Evolutionary conservation across 2,888 invertebrate genomes (phyloP), one percentile per base, ranked within the genome.

Genomic region (Gryllus longicercus): DNA sequence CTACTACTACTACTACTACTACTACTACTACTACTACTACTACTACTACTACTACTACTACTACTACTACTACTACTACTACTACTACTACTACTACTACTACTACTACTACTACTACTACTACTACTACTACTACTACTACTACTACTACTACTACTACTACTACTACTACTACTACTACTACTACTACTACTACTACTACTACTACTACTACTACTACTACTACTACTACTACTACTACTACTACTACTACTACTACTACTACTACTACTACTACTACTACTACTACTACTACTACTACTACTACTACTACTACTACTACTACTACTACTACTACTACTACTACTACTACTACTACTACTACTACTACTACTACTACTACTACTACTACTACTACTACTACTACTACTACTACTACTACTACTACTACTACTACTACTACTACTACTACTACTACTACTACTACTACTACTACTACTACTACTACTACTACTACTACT

Each of bases 401-500:
- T 75, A 75, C 75, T 75, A 75, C 75, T 75, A 75, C 75, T 75
- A 75, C 75, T 75, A 75, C 75, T 75, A 81, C 76, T 78, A 79
- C 79, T 75, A 81, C 77, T 76, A 81, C 80, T 80, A 81, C 77
- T 81, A 81, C 81, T 63, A 81, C 51, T 81, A 81, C 81, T 77
- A 80, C 81, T 80, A 80, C 79, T 75, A 75, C 80, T 80, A 50
- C 50, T 79, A 74, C 80, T 79, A 79, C 75, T 79, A 79, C 80
- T 75, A 79, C 79, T 79, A 79, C 79, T 1, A 80, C 80, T 75
- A 18, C 79, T 50, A 80, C 80, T 79, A 79, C 80, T 79, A 80
- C 78, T 51, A 79, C 80, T 79, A 79, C 76, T 75, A 80, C 79
- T 79, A 78, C 80, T 50, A 79, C 80, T 78, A 78, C 77, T 74